Conservation (phyloP, 30 jellyfish, hydroid and myxozoan species). For the Aurelia sp. region DNA sequence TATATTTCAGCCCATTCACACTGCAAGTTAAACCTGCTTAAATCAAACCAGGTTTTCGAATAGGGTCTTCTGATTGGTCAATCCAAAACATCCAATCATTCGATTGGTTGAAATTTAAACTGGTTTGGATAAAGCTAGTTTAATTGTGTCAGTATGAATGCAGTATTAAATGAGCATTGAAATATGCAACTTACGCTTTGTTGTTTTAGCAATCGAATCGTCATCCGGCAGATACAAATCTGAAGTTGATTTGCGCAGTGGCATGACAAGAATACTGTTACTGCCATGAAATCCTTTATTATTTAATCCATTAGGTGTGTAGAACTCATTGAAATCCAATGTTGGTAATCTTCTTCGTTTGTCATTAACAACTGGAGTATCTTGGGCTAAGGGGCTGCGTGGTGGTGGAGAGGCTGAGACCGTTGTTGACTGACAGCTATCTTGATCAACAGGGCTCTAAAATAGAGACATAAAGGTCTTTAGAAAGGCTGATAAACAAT, state of each 20-base stretch:
- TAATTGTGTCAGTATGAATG: too few relatives aligned
- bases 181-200: conserved; percentile 24
- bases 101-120: too few relatives aligned
- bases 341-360: too few relatives aligned
- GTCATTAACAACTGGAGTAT: too few relatives aligned
- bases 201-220: not conserved
- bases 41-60: too few relatives aligned
- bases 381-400: too few relatives aligned
- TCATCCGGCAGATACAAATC: conserved; percentile 20
- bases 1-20: too few relatives aligned
- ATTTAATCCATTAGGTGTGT: conserved; percentile 2
- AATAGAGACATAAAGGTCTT: not conserved
- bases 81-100: too few relatives aligned
- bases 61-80: too few relatives aligned
- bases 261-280: conserved; percentile 25
- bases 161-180: not conserved
- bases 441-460: conserved; percentile 21
- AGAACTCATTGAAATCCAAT: not conserved
- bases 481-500: not conserved
- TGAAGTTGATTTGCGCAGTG: conserved; percentile 24
- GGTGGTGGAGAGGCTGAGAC: not conserved
- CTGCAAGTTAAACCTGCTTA: too few relatives aligned
- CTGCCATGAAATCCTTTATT: conserved; percentile 39
- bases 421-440: not conserved
- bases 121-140: too few relatives aligned